Evolutionary conservation across 2,113 vertebrate species (phyloP).

Genomic region (Nannobrachium achirus): DNA sequence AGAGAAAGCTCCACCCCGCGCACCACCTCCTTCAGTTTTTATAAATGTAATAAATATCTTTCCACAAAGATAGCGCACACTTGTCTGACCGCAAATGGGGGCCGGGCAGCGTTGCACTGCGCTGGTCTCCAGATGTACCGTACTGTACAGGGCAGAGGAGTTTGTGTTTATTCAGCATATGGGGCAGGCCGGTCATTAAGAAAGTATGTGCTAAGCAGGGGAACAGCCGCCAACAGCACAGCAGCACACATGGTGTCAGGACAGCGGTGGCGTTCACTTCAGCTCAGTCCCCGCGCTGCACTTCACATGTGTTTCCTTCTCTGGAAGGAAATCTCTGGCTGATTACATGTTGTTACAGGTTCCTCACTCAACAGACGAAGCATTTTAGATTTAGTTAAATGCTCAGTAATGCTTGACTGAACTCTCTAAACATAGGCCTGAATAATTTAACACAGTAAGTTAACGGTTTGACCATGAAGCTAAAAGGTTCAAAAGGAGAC

Average conservation of each 20-base stretch:
- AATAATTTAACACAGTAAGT: no score
- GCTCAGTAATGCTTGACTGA: not conserved
- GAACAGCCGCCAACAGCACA: slow-evolving; percentile 57
- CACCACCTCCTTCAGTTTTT: slow-evolving; percentile 63
- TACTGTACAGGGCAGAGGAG: slow-evolving; percentile 17
- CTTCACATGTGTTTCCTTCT: not conserved
- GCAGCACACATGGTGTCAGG: slow-evolving; percentile 53
- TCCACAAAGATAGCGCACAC: slow-evolving; percentile 70
- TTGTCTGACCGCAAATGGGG: slow-evolving; percentile 72
- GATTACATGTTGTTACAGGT: not conserved
- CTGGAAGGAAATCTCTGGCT: not conserved
- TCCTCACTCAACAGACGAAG: not conserved
- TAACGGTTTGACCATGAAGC: no score
- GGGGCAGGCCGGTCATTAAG: slow-evolving; percentile 70
- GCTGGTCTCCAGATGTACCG: slow-evolving; percentile 74
- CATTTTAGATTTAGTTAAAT: not conserved
- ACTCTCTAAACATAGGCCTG: not conserved
- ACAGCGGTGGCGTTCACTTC: slow-evolving; percentile 5
- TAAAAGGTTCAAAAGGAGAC: no score
- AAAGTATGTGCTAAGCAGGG: slow-evolving; percentile 66
- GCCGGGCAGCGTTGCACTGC: slow-evolving; percentile 30
- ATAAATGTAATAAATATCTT: slow-evolving; percentile 77
- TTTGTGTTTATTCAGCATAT: slow-evolving; percentile 72
- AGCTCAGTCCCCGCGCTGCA: slow-evolving; percentile 3
- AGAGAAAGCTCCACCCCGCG: slow-evolving; percentile 59